Evolutionary conservation across 2,797 vertebrate species (phyloP), one percentile per base, ranked within the genome.

Genomic region (Malacoctenus gilli): DNA sequence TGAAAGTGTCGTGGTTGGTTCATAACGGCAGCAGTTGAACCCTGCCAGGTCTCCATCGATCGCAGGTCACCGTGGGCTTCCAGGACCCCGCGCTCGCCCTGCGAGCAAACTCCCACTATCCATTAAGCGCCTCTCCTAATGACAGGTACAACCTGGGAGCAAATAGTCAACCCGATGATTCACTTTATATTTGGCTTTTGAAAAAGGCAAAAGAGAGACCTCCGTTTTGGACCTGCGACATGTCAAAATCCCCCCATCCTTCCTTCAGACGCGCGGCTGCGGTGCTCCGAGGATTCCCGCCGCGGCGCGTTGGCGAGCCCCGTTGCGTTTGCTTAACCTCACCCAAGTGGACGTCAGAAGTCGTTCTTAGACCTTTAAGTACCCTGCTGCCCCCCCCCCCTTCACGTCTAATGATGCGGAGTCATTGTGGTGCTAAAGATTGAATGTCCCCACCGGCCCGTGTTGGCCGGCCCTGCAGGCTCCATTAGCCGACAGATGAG

Each of bases 401-500:
- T 30, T 15, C 49, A 22, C 11, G 18, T 48, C 42, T 61, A 50
- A 68, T 68, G 58, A 72, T 59, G 12, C 6, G 5, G 32, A 53
- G 64, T 59, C 19, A 79, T 79, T 72, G 70, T 53, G 74, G 73
- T 68, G 47, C 61, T 41, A 67, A 62, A 47, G 62, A 83, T 75
- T 70, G 77, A 82, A 79, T 55, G 64, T 63, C 59, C 53, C 51
- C 67, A 43, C 53, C 31, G 5, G 52, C 65, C 53, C 11, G 32
- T 46, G 25, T 54, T 67, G 63, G 78, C 60, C 56, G 49, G 65
- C 72, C 70, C 67, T 78, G 53, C 68, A 72, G 76, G 84, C 78
- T 76, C 72, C 83, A 87, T 89, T 89, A 87, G 68, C 75, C 60
- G 35, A 59, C 72, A 82, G 75, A 88, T 83, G 80, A 86, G 80